Percentiles rank a stretch among this genome's conserved stretches.
Conservation (phyloP, 2,797 vertebrate genomes). For the Microhierax caerulescens region DNA sequence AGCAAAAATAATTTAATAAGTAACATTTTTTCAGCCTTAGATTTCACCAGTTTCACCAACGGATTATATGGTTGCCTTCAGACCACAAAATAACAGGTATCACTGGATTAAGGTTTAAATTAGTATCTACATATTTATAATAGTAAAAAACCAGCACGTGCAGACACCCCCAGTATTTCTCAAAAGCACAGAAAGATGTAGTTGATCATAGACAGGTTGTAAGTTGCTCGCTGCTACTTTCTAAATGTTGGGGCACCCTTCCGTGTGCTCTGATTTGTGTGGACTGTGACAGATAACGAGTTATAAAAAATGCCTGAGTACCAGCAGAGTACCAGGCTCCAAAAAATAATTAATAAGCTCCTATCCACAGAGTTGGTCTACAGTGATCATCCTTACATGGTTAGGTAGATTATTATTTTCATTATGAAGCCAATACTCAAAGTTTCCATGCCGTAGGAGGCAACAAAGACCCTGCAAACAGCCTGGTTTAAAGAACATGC, state of each 20-base stretch:
- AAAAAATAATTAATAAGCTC: neutral
- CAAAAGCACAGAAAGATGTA: neutral
- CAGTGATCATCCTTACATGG: neutral
- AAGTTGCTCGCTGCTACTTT: neutral
- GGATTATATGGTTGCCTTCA: conserved; percentile 27
- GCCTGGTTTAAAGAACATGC: neutral
- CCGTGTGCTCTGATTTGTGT: neutral
- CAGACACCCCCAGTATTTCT: neutral
- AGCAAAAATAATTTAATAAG: conserved; percentile 20
- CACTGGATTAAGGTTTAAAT: conserved; percentile 49
- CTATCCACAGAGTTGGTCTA: neutral
- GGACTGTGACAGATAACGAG: neutral
- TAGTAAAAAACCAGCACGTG: neutral
- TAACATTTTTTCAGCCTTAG: conserved; percentile 36
- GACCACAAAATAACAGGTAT: conserved; percentile 26
- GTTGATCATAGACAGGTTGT: neutral
- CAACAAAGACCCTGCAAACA: rapidly evolving
- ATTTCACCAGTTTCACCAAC: conserved; percentile 29
- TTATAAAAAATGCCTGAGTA: neutral
- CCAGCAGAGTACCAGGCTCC: rapidly evolving
- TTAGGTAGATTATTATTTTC: neutral
- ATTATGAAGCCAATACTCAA: neutral
- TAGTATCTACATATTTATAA: neutral
- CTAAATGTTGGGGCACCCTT: neutral
- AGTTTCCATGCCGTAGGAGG: rapidly evolving